Percentiles rank a stretch among this genome's conserved stretches.
Evolutionary conservation across 2,797 vertebrate species (phyloP).

Genomic region (Pangasius djambal): DNA sequence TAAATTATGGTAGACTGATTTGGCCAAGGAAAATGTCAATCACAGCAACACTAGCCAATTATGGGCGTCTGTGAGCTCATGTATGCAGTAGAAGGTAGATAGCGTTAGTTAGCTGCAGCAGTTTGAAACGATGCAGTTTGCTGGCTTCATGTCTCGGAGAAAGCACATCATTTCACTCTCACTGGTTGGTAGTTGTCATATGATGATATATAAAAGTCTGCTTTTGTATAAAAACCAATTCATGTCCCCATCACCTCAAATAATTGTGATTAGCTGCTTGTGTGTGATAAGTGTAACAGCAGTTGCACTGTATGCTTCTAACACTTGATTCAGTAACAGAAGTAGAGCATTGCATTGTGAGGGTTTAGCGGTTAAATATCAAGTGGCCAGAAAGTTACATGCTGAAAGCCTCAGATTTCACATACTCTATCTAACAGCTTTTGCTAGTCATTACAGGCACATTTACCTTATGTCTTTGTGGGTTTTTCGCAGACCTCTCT

Average conservation of each 20-base stretch:
- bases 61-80: background rate
- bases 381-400: background rate
- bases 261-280: background rate
- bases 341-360: background rate
- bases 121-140: background rate
- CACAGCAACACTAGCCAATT: background rate
- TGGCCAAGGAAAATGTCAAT: background rate
- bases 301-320: background rate
- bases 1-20: background rate
- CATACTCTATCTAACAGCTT: background rate
- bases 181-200: background rate
- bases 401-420: background rate
- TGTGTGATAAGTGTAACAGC: background rate
- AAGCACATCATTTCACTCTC: background rate
- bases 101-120: background rate
- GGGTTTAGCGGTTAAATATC: background rate
- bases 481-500: conserved; percentile 73
- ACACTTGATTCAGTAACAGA: background rate
- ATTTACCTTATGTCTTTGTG: background rate
- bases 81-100: background rate
- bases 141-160: background rate
- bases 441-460: background rate
- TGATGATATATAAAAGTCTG: background rate
- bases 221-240: background rate
- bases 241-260: background rate